Evolutionary conservation across 37 sponge, comb jelly and placozoan genomes (phyloP).

Genomic region (Amphimedon queenslandica): DNA sequence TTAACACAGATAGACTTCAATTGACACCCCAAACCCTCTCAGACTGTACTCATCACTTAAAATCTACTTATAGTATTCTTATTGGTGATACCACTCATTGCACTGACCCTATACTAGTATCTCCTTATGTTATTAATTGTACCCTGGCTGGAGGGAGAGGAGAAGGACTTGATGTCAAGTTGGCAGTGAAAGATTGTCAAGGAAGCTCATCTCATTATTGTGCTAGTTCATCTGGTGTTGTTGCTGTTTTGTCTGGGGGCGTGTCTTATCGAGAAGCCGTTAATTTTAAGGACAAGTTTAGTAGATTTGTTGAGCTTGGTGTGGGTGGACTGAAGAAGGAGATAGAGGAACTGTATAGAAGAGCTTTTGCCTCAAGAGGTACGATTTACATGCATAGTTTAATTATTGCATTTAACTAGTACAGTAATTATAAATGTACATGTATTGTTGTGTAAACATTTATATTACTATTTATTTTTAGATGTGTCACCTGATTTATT

Average conservation of each 20-base stretch:
- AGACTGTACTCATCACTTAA: conserved; percentile 21
- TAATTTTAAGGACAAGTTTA: conserved; percentile 45
- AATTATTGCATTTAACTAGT: background rate
- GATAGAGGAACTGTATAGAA: conserved; percentile 64
- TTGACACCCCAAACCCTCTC: background rate
- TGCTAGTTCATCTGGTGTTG: background rate
- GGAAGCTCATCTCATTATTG: background rate
- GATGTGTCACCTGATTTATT: conserved; percentile 36
- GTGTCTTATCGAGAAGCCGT: conserved; percentile 50
- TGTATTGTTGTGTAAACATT: background rate
- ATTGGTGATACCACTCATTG: conserved; percentile 32
- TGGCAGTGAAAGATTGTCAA: background rate
- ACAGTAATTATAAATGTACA: no score
- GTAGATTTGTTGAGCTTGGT: conserved; percentile 52
- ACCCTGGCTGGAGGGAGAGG: conserved; percentile 34
- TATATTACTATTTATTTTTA: no score
- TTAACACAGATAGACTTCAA: background rate
- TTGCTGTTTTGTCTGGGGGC: conserved; percentile 11
- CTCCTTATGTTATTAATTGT: conserved; percentile 29
- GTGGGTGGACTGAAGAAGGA: conserved; percentile 66
- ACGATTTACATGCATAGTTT: background rate
- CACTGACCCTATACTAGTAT: conserved; percentile 3
- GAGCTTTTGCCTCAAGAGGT: conserved; percentile 79
- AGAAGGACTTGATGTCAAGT: conserved; percentile 11
- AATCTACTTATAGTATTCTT: background rate